Base-by-base conservation (phyloP, 2,888 invertebrate genomes). In the Scaptomyza tumidula region DNA sequence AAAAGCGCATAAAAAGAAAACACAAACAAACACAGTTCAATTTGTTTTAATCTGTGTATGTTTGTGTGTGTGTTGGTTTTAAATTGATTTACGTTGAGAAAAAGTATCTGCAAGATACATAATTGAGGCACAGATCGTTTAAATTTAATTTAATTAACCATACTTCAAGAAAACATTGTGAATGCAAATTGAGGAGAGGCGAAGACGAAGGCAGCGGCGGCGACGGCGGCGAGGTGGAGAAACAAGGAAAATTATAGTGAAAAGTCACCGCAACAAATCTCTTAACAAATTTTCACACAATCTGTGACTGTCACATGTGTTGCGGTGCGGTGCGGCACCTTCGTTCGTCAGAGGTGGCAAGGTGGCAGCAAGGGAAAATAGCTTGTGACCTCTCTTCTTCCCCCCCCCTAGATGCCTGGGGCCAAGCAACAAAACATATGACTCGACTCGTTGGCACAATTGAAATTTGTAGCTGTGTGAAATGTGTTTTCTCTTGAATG, bases 261-360 rank as follows among this genome's bases (percentile, higher is more conserved):
- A 73, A 74, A 71, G 62, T 64, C 59, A 66, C 59, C 59, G 60
- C 72, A 71, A 79, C 80, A 85, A 82, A 87, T 83, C 74, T 71
- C n/a, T 39, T 39, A 55, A 33, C 50, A 77, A 75, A 78, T 83
- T 86, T 83, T 74, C 88, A 80, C 74, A 69, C 86, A 88, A 80
- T 80, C 74, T 69, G 56, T 54, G 75, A 52, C 58, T 86, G 86
- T 86, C 88, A 79, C 88, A 79, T 74, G 78, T 66, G 82, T 64
- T 66, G 57, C 59, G 64, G 67, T 2, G 19, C 19, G n/a, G n/a
- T n/a, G n/a, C n/a, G n/a, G n/a, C n/a, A n/a, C n/a, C n/a, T n/a
- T 19, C 19, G 19, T 19, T 49, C 57, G 66, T 49, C 52, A 43
- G 54, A 31, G 16, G 37, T 46, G 31, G 27, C 10, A 50, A 24